A percentile compares a stretch with the other conserved stretches of the same genome.
Conservation (phyloP, 2,113 vertebrate genomes). For the Epinephelus fuscoguttatus region DNA sequence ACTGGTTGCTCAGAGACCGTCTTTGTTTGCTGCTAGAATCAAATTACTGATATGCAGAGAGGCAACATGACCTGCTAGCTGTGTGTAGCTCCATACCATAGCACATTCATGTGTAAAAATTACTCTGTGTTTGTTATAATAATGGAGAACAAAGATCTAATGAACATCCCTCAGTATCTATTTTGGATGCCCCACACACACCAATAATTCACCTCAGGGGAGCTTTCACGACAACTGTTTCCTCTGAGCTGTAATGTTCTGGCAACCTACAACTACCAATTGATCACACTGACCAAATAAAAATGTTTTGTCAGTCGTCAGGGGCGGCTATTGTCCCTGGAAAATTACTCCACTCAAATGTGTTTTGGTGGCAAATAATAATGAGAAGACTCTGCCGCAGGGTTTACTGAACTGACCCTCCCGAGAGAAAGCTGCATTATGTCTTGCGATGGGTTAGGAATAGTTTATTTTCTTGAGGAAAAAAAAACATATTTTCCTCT, state of each 20-base stretch:
- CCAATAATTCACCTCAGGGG: conserved; percentile 18
- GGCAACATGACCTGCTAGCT: conserved; percentile 17
- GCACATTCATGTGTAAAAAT: not conserved
- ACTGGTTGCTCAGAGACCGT: conserved; percentile 73
- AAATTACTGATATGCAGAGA: conserved; percentile 64
- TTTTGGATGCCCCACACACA: conserved; percentile 14
- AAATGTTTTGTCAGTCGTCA: conserved; percentile 21
- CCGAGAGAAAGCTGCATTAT: conserved; percentile 6
- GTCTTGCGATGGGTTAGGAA: conserved; percentile 18
- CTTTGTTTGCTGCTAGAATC: conserved; percentile 60
- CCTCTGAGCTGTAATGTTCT: conserved; percentile 16
- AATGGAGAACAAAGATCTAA: conserved; percentile 4
- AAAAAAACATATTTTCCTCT: not conserved
- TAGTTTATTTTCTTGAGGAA: conserved; percentile 11
- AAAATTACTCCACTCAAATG: conserved; percentile 38
- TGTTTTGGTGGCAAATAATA: conserved; percentile 53
- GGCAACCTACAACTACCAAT: conserved; percentile 23
- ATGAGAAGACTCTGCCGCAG: conserved; percentile 30
- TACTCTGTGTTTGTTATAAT: conserved; percentile 14
- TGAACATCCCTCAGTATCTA: not conserved
- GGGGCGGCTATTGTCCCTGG: not conserved
- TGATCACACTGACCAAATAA: conserved; percentile 38
- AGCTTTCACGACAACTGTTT: conserved; percentile 9
- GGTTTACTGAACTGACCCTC: conserved; percentile 29
- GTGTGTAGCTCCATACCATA: conserved; percentile 1